Evolutionary conservation across 2,113 vertebrate genomes (phyloP), one percentile per base, ranked within the genome.

Genomic region (Dromiciops gliroides): DNA sequence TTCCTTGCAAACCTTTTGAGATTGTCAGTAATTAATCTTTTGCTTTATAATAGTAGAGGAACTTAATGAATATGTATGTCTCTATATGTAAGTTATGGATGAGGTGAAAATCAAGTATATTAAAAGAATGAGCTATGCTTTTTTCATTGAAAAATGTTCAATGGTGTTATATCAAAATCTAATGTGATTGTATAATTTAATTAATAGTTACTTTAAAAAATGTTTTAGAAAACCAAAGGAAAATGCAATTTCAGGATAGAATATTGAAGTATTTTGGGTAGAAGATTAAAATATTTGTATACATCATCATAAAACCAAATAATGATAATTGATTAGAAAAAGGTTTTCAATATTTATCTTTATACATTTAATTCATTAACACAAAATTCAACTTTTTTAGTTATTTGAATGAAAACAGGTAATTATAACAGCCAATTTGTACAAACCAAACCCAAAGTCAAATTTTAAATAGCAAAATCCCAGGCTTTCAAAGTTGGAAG

Each of bases 61-160:
- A 92, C 91, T 83, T 90, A 94, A 96, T 94, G 48, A 94, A 92
- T 89, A 90, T 53, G 37, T 90, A 95, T 48, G 60, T 47, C 31
- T 95, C 0, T 44, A 94, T 53, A 67, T 93, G 83, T 94, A 67
- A 94, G 91, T 92, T 97, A 75, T 3, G 51, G 49, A 10, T 75
- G 7, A 26, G 26, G 0, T 60, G 19, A 91, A 83, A 94, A 60
- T 91, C 89, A 89, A 51, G 89, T 52, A 90, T n/a, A 95, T 89
- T 91, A 95, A 48, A 88, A 44, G 93, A 91, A 95, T 3, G 60
- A 94, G 10, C 95, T 88, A 47, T 93, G 4, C 0, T 89, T 93
- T 92, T 12, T 60, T 51, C 60, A 91, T 90, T 96, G 48, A 92
- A 67, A 96, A 3, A 3, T 91, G 44, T 92, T 93, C 90, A 94